Base-by-base conservation (phyloP, 2,797 vertebrate species). In the Gambelia wislizenii region DNA sequence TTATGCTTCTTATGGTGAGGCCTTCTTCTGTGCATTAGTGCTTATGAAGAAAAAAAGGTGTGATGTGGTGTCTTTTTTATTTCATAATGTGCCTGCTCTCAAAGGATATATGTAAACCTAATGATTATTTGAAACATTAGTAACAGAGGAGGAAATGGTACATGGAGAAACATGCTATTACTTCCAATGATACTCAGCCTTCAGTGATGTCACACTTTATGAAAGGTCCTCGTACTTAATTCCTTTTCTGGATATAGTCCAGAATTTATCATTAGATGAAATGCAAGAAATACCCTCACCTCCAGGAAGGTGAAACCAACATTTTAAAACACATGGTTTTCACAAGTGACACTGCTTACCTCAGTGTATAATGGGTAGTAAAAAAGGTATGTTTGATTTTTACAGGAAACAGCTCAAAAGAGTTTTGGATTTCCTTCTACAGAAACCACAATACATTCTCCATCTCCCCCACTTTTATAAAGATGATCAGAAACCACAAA, bases 401-500 rank as follows among this genome's bases (percentile, higher is more conserved):
- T 72, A 56, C 25, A 87, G 22, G n/a, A 78, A 78, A 42, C 61
- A 70, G 64, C 54, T 44, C 5, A 16, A 61, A 72, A 72, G 36
- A n/a, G 9, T 64, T 42, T 83, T 61, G 33, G 33, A 75, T 75
- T 75, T 64, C 25, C 25, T 25, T 75, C 80, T 67, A 64, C 30
- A 64, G 67, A 88, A 88, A 49, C 80, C 33, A 49, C 18, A 78
- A 36, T 25, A 47, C 33, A 36, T 30, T 52, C 1, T 30, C 42
- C 39, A 3, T 59, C 33, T 83, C 44, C 25, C 52, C 13, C 33
- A 47, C 61, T 33, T 67, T 61, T 76, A 76, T 44, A 74, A 12
- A 76, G 36, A 82, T n/a, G 42, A 39, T 76, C 78, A 89, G 49
- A 86, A 89, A 82, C 70, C 47, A 83, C 78, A 86, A 27, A 86